Percentiles rank a stretch among this genome's conserved stretches.
Evolutionary conservation across 2,888 invertebrate genomes (phyloP).

Genomic region (Cerastoderma edule): DNA sequence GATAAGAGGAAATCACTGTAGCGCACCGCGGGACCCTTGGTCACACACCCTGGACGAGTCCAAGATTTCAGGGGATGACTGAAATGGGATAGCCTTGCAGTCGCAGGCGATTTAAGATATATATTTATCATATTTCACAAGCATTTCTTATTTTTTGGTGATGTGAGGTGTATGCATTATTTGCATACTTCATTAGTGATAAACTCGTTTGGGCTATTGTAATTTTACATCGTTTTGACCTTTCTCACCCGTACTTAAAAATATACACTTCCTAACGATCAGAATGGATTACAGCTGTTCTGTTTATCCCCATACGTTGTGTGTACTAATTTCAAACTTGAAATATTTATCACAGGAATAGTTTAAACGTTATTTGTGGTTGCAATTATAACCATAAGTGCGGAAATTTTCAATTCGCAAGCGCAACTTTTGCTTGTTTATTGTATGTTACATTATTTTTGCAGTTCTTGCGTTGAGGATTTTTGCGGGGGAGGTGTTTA

Average conservation of each 20-base stretch:
- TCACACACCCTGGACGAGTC: constrained; percentile 15
- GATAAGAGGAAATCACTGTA: constrained; percentile 21
- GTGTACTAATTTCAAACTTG: constrained; percentile 34
- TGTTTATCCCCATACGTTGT: constrained; percentile 38
- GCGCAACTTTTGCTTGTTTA: neutral
- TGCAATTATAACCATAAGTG: neutral
- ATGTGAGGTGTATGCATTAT: neutral
- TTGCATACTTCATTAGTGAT: neutral
- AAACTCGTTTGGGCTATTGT: constrained; percentile 1
- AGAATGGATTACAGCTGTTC: constrained; percentile 48
- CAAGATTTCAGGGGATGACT: neutral
- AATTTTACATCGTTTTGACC: neutral
- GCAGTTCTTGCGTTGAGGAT: neutral
- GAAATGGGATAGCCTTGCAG: neutral
- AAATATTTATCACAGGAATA: constrained; percentile 9
- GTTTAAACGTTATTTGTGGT: neutral
- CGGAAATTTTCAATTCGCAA: neutral
- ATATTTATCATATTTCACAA: neutral
- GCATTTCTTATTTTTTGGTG: neutral
- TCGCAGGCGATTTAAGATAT: neutral
- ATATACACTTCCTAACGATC: constrained; percentile 58
- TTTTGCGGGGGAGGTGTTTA: constrained; percentile 54
- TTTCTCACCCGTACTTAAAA: constrained; percentile 17
- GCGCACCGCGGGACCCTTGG: constrained; percentile 7
- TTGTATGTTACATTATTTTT: constrained; percentile 1